phyloP scores from a whole-genome alignment of 1,140 invertebrate species.

The Sitodiplosis mosellana region DNA sequence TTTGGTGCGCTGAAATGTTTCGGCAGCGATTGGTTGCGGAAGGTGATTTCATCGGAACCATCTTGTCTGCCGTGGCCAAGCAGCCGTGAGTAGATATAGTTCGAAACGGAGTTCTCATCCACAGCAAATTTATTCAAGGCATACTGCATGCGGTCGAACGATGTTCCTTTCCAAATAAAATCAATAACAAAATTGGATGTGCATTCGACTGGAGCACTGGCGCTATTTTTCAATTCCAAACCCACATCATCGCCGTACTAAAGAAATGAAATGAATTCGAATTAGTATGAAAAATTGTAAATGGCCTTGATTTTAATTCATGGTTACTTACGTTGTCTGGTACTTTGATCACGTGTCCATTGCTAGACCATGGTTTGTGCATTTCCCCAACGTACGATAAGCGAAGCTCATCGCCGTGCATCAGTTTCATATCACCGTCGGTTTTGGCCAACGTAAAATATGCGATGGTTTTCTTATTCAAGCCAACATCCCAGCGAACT shows the following conservation, averaged over 20 bases:
- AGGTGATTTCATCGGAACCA: slow-evolving; percentile 89
- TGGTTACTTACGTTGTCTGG: too few species aligned
- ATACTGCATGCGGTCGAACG: slow-evolving; percentile 95
- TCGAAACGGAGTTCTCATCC: slow-evolving; percentile 89
- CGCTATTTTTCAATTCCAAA: slow-evolving; percentile 83
- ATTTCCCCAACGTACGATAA: slow-evolving; percentile 85
- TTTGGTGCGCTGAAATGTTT: slow-evolving; percentile 96
- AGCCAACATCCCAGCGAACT: slow-evolving; percentile 93
- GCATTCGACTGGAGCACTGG: slow-evolving; percentile 78
- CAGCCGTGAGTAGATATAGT: slow-evolving; percentile 92
- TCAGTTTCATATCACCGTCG: slow-evolving; percentile 96
- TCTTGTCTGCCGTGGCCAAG: slow-evolving; percentile 67
- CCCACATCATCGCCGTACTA: slow-evolving; percentile 91
- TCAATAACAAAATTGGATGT: slow-evolving; percentile 94
- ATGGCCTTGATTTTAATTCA: too few species aligned
- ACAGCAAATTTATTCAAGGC: slow-evolving; percentile 91
- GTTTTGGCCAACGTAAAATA: slow-evolving; percentile 96
- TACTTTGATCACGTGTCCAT: slow-evolving; percentile 96
- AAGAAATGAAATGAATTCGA: too few species aligned
- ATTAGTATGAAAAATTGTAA: too few species aligned
- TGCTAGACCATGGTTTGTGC: slow-evolving; percentile 85
- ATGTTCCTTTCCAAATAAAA: slow-evolving; percentile 99
- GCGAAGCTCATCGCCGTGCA: slow-evolving; percentile 96
- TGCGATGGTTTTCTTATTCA: slow-evolving; percentile 96
- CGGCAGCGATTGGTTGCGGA: slow-evolving; percentile 64